Evolutionary conservation across 2,888 invertebrate species (phyloP).

Genomic region (Agriotes lineatus): DNA sequence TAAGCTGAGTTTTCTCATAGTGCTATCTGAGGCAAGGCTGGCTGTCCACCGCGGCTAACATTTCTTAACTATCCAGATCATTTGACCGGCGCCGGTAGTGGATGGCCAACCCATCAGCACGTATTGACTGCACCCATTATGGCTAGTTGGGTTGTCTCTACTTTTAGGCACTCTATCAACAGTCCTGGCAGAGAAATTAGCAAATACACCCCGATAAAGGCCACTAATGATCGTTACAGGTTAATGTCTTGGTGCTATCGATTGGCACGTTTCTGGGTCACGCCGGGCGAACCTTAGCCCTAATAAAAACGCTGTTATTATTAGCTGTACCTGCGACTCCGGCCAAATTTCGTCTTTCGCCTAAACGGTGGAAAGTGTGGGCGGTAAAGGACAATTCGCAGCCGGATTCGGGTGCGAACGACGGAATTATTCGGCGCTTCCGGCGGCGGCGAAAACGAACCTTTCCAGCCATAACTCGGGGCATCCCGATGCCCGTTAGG

Average conservation of each 20-base stretch:
- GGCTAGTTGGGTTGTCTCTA: too few relatives aligned
- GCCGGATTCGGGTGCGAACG: not conserved
- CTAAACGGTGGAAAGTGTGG: not conserved
- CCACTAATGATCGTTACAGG: not conserved
- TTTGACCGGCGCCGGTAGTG: too few relatives aligned
- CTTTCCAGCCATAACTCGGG: conserved; percentile 16
- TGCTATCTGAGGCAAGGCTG: too few relatives aligned
- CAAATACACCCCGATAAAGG: too few relatives aligned
- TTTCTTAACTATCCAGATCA: too few relatives aligned
- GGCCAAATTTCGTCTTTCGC: not conserved
- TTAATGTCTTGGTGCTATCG: conserved; percentile 1
- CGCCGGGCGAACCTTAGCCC: not conserved
- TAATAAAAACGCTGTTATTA: conserved; percentile 1
- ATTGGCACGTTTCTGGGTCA: conserved; percentile 1
- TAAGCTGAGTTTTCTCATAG: too few relatives aligned
- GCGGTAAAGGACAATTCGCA: conserved; percentile 1
- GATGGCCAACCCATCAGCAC: too few relatives aligned
- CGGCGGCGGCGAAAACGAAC: not conserved
- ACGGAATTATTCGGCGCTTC: conserved; percentile 4
- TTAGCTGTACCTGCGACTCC: conserved; percentile 1
- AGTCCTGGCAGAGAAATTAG: too few relatives aligned
- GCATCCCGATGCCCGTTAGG: conserved; percentile 20
- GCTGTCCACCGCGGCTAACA: too few relatives aligned
- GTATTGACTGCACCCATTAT: too few relatives aligned
- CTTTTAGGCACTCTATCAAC: too few relatives aligned